phyloP scores from a whole-genome alignment of 1,140 invertebrate genomes.

The Scaptomyza montana region DNA sequence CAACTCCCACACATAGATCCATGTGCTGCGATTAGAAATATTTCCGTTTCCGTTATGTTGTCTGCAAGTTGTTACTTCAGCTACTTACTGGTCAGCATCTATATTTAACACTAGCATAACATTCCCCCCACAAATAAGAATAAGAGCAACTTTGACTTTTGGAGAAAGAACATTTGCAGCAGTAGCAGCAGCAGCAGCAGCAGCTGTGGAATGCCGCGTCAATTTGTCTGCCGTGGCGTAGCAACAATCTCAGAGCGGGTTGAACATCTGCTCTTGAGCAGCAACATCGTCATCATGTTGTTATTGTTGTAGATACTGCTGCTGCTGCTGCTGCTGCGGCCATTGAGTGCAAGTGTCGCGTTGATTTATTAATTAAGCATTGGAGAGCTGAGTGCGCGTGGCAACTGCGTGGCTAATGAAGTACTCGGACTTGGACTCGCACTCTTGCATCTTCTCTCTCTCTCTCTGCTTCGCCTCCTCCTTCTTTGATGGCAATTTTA shows the following conservation, averaged over 20 bases:
- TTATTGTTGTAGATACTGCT: conserved; percentile 7
- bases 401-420: conserved; percentile 72
- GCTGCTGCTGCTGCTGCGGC: conserved; percentile 47
- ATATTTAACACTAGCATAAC: conserved; percentile 61
- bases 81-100: conserved; percentile 39
- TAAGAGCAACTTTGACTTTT: conserved; percentile 1
- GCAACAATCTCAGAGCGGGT: conserved; percentile 61
- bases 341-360: conserved; percentile 81
- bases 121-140: conserved; percentile 5
- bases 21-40: conserved; percentile 61
- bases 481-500: conserved; percentile 65
- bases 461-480: neutral
- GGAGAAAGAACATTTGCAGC: conserved; percentile 1
- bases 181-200: conserved; percentile 21
- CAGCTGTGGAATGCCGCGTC: conserved; percentile 74
- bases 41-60: conserved; percentile 65
- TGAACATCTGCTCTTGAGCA: conserved; percentile 39
- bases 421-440: conserved; percentile 55
- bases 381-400: conserved; percentile 69
- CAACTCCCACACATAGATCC: conserved; percentile 56
- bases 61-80: neutral
- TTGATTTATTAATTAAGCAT: conserved; percentile 84
- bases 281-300: conserved; percentile 9
- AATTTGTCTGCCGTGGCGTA: conserved; percentile 73
- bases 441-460: neutral